A percentile compares a stretch with the other conserved stretches of the same genome.
Evolutionary conservation across 1,140 invertebrate genomes (phyloP).

Genomic region (Melanaphis sacchari): DNA sequence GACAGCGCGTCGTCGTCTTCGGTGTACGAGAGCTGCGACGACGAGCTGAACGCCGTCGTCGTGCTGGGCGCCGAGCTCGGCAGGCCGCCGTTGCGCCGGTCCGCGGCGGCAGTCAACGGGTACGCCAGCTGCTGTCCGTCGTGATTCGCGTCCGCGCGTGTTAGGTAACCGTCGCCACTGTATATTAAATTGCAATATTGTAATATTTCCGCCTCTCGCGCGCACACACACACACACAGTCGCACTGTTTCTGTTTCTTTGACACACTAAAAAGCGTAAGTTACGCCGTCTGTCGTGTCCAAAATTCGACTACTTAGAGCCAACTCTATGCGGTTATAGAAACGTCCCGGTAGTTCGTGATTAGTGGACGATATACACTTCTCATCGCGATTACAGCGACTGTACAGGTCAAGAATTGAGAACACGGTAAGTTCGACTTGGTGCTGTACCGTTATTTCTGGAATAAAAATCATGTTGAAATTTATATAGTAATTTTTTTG

Average conservation of each 20-base stretch:
- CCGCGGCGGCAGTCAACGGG: neutral
- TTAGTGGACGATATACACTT: no score
- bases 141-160: neutral
- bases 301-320: no score
- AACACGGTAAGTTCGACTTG: no score
- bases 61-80: neutral
- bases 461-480: no score
- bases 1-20: slow-evolving; percentile 6
- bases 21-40: slow-evolving; percentile 43
- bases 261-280: neutral
- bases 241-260: neutral
- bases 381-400: no score
- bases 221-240: no score
- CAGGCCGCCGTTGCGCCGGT: neutral
- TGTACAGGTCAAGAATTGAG: no score
- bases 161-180: neutral
- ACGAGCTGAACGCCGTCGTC: slow-evolving; percentile 1
- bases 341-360: no score
- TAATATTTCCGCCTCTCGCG: neutral
- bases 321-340: no score
- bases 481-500: no score
- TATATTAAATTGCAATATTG: no score
- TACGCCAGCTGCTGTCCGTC: slow-evolving; percentile 30
- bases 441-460: no score
- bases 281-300: neutral